phyloP scores from a whole-genome alignment of 2,113 vertebrate species.

The Chrysemys picta region DNA sequence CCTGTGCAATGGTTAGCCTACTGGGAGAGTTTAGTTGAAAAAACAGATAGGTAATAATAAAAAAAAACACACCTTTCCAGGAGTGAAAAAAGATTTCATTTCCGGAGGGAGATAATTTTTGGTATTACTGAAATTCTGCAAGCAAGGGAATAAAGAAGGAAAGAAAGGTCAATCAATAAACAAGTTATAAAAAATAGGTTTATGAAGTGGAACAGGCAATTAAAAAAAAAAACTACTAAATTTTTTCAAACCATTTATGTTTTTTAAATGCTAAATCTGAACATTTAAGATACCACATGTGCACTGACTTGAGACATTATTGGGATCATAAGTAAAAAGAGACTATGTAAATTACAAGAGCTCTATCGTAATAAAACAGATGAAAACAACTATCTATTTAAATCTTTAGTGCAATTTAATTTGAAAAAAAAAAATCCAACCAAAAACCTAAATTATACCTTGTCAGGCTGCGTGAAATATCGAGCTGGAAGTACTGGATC shows the following conservation, averaged over 20 bases:
- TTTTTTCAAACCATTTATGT: neutral
- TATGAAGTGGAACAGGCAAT: neutral
- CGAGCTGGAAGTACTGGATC: constrained; percentile 95
- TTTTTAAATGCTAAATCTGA: neutral
- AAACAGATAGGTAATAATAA: constrained; percentile 12
- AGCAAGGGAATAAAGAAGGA: neutral
- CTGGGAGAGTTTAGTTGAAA: neutral
- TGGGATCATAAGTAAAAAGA: neutral
- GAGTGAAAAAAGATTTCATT: constrained; percentile 98
- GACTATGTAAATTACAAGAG: neutral
- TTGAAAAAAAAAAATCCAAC: neutral
- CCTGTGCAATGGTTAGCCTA: neutral
- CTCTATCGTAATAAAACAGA: neutral
- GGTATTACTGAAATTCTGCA: constrained; percentile 98
- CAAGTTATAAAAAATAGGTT: neutral
- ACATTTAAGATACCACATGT: neutral
- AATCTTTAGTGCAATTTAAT: neutral
- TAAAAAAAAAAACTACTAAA: neutral
- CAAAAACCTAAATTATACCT: constrained; percentile 80
- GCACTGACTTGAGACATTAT: neutral
- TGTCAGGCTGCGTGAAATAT: constrained; percentile 98
- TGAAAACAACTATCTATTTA: neutral
- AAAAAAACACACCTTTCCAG: constrained; percentile 89
- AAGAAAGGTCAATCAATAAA: neutral
- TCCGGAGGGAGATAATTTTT: constrained; percentile 98